Percentiles rank a stretch among this genome's conserved stretches.
Evolutionary conservation across 2,113 vertebrate species (phyloP).

Genomic region (Platanista minor): DNA sequence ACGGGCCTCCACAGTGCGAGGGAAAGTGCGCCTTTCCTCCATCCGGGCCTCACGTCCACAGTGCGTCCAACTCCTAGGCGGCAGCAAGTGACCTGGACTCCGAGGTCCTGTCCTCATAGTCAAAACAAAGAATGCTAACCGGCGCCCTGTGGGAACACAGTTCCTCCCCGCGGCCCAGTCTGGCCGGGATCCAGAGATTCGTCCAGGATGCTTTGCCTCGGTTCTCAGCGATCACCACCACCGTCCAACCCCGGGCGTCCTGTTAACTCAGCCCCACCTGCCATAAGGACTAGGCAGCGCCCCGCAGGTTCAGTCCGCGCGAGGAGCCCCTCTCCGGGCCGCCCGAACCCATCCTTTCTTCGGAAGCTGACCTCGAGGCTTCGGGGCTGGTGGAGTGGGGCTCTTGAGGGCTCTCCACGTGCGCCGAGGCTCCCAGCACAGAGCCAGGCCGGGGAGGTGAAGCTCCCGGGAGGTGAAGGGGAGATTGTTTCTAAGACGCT

Average conservation of each 20-base stretch:
- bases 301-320: neutral
- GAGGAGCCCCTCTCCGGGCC: too few relatives aligned
- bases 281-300: neutral
- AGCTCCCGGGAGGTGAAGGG: rapidly evolving
- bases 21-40: neutral
- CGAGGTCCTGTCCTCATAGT: neutral
- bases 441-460: rapidly evolving
- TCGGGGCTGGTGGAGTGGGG: rapidly evolving
- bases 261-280: neutral
- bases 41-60: rapidly evolving
- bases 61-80: neutral
- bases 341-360: neutral
- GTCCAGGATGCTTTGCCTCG: neutral
- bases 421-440: neutral
- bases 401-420: neutral
- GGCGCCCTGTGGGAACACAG: neutral
- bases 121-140: neutral
- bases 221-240: neutral
- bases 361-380: neutral
- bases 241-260: rapidly evolving
- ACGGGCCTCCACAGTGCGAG: rapidly evolving
- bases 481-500: neutral
- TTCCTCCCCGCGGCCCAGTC: neutral
- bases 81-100: neutral
- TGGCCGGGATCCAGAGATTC: neutral